Evolutionary conservation across 64 coral and sea anemone species (phyloP), one percentile per base, ranked within the genome.

Genomic region (Catalaphyllia jardinei): DNA sequence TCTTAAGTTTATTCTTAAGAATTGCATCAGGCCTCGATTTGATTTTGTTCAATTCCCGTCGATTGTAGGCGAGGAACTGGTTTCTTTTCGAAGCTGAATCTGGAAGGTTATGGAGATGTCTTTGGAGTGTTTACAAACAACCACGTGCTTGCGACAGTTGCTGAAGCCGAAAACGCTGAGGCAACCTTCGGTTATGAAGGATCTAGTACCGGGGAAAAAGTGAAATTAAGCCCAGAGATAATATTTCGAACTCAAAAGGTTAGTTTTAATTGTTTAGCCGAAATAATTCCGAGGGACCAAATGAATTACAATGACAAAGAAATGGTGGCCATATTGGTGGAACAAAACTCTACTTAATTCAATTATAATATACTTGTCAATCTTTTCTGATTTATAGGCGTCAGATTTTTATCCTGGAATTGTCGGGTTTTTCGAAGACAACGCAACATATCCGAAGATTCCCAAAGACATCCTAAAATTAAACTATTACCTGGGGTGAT

Each of bases 51-150:
- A 4, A 18, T 72, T 11, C 20, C 72, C 13, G 29, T 14, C 38
- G 27, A 78, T 71, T 88, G 17, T 38, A 97, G 95, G 72, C 85
- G 91, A 90, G 86, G 95, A 14, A 97, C 38, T 67, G 95, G 95
- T 60, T 97, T 97, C 72, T 91, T 90, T 78, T 72, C 92, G 7
- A 91, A 61, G 39, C 67, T 93, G 10, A 60, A 25, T 18, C 22
- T 87, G 62, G 69, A 72, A 15, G 31, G 73, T 11, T 42, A 51
- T 0, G 35, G 11, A 0, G 42, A 73, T 8, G 60, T 71, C 46
- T 49, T 75, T 33, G 95, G 95, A 2, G 80, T 97, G 28, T 93
- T 97, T n/a, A 97, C 95, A n/a, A 93, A 93, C 73, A 93, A 97
- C 79, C 95, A 97, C 87, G 95, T 97, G 69, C 63, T 97, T 29